Percentiles rank a stretch among this genome's conserved stretches.
These are phyloP conservation scores for Aethina tumida DNA, from an alignment of 1,140 invertebrate genomes.

Conservation along the genomic window DNA sequence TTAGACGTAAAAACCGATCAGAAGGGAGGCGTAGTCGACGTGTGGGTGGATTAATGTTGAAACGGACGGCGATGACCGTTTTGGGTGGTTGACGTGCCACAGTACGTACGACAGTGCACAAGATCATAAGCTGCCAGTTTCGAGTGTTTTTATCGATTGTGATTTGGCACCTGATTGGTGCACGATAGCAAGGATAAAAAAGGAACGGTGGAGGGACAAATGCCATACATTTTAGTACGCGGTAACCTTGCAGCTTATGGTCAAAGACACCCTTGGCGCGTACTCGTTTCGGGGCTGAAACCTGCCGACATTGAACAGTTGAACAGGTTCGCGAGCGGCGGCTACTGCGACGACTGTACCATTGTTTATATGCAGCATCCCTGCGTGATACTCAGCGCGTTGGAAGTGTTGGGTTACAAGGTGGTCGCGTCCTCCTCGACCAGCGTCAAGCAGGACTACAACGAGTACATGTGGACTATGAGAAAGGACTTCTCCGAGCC, in stretches of 20 bases:
- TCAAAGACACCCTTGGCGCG: slow-evolving; percentile 73
- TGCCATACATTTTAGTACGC: slow-evolving; percentile 80
- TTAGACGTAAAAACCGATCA: too few relatives aligned
- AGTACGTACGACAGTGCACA: too few relatives aligned
- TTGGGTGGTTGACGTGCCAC: too few relatives aligned
- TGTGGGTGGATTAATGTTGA: too few relatives aligned
- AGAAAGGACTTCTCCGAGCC: slow-evolving; percentile 77
- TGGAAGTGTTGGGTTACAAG: slow-evolving; percentile 77
- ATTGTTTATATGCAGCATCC: slow-evolving; percentile 79
- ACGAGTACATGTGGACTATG: slow-evolving; percentile 88
- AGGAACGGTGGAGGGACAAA: too few relatives aligned
- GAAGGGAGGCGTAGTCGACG: too few relatives aligned
- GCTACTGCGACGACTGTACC: slow-evolving; percentile 65
- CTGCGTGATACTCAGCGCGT: slow-evolving; percentile 71
- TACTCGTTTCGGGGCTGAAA: slow-evolving; percentile 74
- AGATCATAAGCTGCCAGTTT: too few relatives aligned
- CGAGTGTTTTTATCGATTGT: too few relatives aligned
- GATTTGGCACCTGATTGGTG: too few relatives aligned
- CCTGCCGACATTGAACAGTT: slow-evolving; percentile 71
- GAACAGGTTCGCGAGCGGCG: slow-evolving; percentile 65
- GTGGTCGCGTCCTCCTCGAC: slow-evolving; percentile 77
- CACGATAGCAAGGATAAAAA: too few relatives aligned
- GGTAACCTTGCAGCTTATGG: slow-evolving; percentile 77
- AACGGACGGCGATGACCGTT: too few relatives aligned
- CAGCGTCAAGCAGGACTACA: slow-evolving; percentile 74